Evolutionary conservation across 2,888 invertebrate genomes (phyloP), one percentile per base, ranked within the genome.

Genomic region (Balanococcus diminutus): DNA sequence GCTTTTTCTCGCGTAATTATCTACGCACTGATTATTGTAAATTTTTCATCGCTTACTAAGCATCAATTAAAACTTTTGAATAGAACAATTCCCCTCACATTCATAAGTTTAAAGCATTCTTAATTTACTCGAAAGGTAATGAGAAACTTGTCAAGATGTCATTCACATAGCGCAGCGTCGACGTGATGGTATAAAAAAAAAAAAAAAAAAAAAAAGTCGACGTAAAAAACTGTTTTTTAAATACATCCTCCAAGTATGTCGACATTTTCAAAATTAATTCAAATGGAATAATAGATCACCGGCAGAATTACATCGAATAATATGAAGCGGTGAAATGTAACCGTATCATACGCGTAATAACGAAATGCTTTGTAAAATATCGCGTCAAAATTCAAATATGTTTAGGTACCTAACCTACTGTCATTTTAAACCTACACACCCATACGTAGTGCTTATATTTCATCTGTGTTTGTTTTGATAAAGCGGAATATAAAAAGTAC

Each of bases 1-100:
- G 16, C n/a, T 67, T 28, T 67, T 67, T 3, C 67, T 67, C 28
- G 28, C 16, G 16, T 67, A 67, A 67, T 67, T 9, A 67, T 67
- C 14, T 14, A 28, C 67, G 67, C 67, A 31, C 67, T 14, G 67
- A 67, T 67, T 67, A 6, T 67, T 11, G 14, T 67, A 14, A 67
- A 67, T 67, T 67, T 67, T 67, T 67, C 25, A 67, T 28, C 67
- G 28, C 16, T 67, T 28, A 31, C 67, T 56, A 56, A 67, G 67
- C 67, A 67, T 67, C 67, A 67, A 67, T 67, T 67, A 67, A 67
- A 67, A 67, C 28, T 67, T 67, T 67, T 67, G 67, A 67, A 67
- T 67, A 31, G 67, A 31, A 31, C 28, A 67, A 67, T 67, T 67
- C 67, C 28, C 28, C 14, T 25, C 19, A 16, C 67, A 67, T 67